Evolutionary conservation across 2,888 invertebrate genomes (phyloP), one percentile per base, ranked within the genome.

Genomic region (Mamestra brassicae): DNA sequence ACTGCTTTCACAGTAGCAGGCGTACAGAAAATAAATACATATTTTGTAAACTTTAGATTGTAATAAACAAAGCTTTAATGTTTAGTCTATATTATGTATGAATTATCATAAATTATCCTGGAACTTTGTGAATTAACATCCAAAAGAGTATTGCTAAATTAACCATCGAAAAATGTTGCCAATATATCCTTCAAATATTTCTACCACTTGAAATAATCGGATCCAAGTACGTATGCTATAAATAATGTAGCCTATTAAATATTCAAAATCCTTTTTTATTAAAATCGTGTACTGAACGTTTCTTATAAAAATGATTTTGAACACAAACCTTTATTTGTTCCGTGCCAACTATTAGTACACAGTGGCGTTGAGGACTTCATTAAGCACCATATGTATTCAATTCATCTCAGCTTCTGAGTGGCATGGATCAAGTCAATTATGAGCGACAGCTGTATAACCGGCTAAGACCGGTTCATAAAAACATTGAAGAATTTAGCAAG

Each of bases 341-440:
- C 26, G n/a, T 63, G 45, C 26, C 13, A 38, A 52, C 36, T 15
- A 42, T 3, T 2, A 11, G 11, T 45, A 45, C 17, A 45, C 38
- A 36, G 13, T 50, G 42, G 6, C 38, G 4, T 15, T 50, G 13
- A 58, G 17, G n/a, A 54, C 17, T 54, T 57, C 7, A 75, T 67
- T 80, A 58, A n/a, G 17, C 5, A 3, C n/a, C 7, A 45, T 47
- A 54, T 47, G 42, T 80, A 42, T 74, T 67, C 55, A 52, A 47
- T 13, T 62, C 45, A 52, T 64, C 13, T 58, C 34, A 17, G 13
- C 54, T 60, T 64, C 34, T 50, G 13, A 60, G 38, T 50, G 54
- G 17, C n/a, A 74, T 60, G 80, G 47, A 36, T 55, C 15, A 75
- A 64, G 38, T 36, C 6, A 34, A 74, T 74, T 64, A 60, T 34